Evolutionary conservation across 2,113 vertebrate species (phyloP), one percentile per base, ranked within the genome.

Genomic region (Gobio gobio): DNA sequence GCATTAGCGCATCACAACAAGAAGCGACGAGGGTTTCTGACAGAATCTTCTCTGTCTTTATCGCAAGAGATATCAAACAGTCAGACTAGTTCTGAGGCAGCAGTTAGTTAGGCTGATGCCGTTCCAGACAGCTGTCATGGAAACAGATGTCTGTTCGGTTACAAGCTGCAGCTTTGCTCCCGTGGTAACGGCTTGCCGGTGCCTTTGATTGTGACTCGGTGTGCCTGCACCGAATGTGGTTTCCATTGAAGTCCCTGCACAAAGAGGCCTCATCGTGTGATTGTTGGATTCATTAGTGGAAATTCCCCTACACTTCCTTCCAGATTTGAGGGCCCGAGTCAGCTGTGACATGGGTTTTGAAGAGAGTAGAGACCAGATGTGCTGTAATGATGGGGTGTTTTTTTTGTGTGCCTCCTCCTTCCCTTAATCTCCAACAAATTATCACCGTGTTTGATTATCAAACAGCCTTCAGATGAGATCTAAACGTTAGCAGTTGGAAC

Each of bases 111-210:
- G 83, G 82, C 78, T 88, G 83, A 87, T 82, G 82, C 79, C 70
- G 64, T 51, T 88, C 86, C 85, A 90, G 88, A 88, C 90, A 90
- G 90, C 90, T 89, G 88, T 89, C 90, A 88, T 86, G 83, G 87
- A 88, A 87, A 90, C 90, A 90, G 90, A 90, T 89, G 88, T 88
- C 86, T 79, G 74, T 76, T 89, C 54, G 76, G 86, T 89, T 86
- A 86, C 59, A 76, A 87, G 88, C 81, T 47, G 68, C 80, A 75
- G 77, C 47, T 85, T 87, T 78, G 78, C 85, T 83, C 87, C 84
- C 64, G 76, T 80, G 66, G 86, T 58, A 85, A 56, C 83, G 78
- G 63, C 36, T 72, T 87, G 83, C 80, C 70, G 82, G 79, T 43
- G 85, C 68, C 85, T 89, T 87, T 90, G 90, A 89, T 89, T 89